Conservation (phyloP, 2,113 vertebrate genomes). For the Asarcornis scutulata region DNA sequence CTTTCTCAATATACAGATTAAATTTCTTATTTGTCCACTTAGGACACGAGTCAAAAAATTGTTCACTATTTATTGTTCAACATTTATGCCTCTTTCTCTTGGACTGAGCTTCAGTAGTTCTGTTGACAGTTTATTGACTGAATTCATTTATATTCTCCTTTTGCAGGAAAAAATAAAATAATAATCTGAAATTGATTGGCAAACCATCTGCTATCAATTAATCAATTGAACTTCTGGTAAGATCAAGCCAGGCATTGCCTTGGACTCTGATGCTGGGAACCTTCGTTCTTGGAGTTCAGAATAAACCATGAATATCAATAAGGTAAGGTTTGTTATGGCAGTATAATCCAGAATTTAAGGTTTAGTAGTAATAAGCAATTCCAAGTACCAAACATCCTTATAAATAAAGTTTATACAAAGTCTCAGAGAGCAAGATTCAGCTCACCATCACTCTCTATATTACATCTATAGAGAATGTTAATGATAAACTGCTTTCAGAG, state of each 20-base stretch:
- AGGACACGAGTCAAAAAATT: neutral
- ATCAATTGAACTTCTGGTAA: neutral
- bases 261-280: fast-evolving
- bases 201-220: neutral
- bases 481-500: neutral
- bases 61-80: neutral
- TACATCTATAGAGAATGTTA: neutral
- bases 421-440: neutral
- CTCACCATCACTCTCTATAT: neutral
- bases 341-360: neutral
- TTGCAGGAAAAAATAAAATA: neutral
- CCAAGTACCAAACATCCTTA: neutral
- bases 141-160: neutral
- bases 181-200: too few relatives aligned
- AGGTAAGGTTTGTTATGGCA: neutral
- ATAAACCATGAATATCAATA: neutral
- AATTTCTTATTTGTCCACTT: neutral
- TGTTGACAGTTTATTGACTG: neutral
- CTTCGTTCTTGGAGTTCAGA: neutral
- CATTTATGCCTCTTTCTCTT: neutral
- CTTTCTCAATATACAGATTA: neutral
- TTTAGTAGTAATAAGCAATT: neutral
- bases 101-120: neutral
- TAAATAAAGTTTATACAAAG: neutral
- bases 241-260: neutral